Evolutionary conservation across 2,888 invertebrate species (phyloP), one percentile per base, ranked within the genome.

Genomic region (Pediacus dermestoides): DNA sequence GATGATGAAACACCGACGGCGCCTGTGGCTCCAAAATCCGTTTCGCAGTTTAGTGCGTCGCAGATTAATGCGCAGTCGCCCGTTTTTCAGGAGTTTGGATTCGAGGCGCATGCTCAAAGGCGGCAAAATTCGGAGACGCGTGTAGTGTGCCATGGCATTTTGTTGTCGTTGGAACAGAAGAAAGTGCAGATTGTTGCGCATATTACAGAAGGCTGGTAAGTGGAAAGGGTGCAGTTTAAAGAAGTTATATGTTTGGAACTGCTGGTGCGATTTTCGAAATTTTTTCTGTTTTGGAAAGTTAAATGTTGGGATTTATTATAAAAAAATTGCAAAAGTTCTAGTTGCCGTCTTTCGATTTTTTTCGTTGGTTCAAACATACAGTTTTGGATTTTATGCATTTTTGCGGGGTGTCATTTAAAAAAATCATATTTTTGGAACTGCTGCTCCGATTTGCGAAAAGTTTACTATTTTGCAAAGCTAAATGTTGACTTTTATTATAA

Each of bases 201-300:
- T 58, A 78, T 85, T 44, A 85, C 85, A 1, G 78, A 80, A 22
- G 86, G 85, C 67, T 88, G 86, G 86, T 87, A 57, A 76, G 77
- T 63, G 10, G 10, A 1, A 23, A 9, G 14, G n/a, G 9, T 30
- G 4, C 4, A 3, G n/a, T n/a, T n/a, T n/a, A n/a, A n/a, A n/a
- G n/a, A n/a, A n/a, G n/a, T n/a, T n/a, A n/a, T n/a, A n/a, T n/a
- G n/a, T n/a, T n/a, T n/a, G n/a, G n/a, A n/a, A n/a, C n/a, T n/a
- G n/a, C n/a, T n/a, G n/a, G n/a, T n/a, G n/a, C n/a, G n/a, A n/a
- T n/a, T n/a, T n/a, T n/a, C n/a, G n/a, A n/a, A n/a, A n/a, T n/a
- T n/a, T n/a, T n/a, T n/a, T n/a, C n/a, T n/a, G n/a, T n/a, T n/a
- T n/a, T n/a, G n/a, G n/a, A n/a, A n/a, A n/a, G n/a, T n/a, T n/a